Conservation (phyloP, 2,797 vertebrate species). For the Haliaeetus vocifer region DNA sequence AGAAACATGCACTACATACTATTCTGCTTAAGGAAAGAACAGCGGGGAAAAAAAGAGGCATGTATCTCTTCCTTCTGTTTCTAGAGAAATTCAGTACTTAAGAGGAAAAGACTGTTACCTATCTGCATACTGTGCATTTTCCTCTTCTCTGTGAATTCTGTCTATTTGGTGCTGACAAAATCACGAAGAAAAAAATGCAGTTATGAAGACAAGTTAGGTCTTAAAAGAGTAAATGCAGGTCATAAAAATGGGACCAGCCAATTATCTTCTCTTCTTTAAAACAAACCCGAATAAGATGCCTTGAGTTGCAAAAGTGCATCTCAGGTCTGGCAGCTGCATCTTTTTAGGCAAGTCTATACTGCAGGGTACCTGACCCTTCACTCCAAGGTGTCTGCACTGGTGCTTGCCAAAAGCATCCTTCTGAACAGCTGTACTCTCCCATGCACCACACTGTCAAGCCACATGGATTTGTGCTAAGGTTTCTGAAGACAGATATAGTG, state of each 20-base stretch:
- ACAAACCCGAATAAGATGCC: neutral
- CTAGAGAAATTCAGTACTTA: constrained; percentile 33
- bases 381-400: neutral
- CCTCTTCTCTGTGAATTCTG: constrained; percentile 24
- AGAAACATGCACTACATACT: neutral
- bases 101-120: constrained; percentile 6
- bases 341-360: neutral
- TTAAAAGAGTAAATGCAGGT: constrained; percentile 20
- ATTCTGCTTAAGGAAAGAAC: neutral
- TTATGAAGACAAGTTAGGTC: neutral
- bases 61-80: constrained; percentile 14
- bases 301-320: neutral
- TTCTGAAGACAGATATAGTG: neutral
- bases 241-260: neutral
- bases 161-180: constrained; percentile 25
- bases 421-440: neutral
- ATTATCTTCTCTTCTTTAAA: neutral
- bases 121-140: constrained; percentile 20
- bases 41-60: neutral
- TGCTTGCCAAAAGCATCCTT: neutral
- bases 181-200: neutral
- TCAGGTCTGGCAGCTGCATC: neutral
- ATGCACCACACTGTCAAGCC: neutral
- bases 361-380: neutral
- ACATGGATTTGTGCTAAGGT: neutral